Conservation (phyloP, 2,113 vertebrate species). For the Microcebus griseorufus region DNA sequence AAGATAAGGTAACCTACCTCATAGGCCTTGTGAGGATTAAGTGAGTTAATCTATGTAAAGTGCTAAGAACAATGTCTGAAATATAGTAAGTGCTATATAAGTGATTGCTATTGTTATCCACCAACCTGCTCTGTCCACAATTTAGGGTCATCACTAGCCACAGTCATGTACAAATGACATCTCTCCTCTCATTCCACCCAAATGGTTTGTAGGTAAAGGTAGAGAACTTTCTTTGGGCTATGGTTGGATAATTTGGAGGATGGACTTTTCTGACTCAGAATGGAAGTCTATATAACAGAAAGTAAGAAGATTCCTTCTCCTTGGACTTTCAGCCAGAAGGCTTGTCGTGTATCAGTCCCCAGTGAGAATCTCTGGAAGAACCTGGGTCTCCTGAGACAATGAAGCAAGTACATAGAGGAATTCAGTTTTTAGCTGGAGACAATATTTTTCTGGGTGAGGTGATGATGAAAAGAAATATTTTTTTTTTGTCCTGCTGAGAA, state of each 20-base stretch:
- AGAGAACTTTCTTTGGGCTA: conserved; percentile 3
- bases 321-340: conserved; percentile 33
- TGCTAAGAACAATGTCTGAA: conserved; percentile 27
- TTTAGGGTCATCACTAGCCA: not conserved
- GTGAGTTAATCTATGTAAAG: conserved; percentile 25
- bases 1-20: conserved; percentile 44
- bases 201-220: conserved; percentile 15
- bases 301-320: conserved; percentile 55
- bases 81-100: not conserved
- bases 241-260: conserved; percentile 26
- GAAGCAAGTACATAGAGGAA: conserved; percentile 22
- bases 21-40: conserved; percentile 39
- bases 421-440: conserved; percentile 40
- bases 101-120: conserved; percentile 25
- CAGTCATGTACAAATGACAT: conserved; percentile 12
- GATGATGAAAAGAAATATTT: conserved; percentile 23
- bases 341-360: not conserved
- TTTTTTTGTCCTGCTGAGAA: conserved; percentile 20
- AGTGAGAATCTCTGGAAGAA: conserved; percentile 12
- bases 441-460: conserved; percentile 50
- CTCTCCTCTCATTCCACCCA: conserved; percentile 58
- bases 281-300: conserved; percentile 20
- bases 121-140: not conserved
- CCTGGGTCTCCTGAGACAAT: conserved; percentile 34
- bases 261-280: conserved; percentile 38